Percentiles rank a stretch among this genome's conserved stretches.
These are phyloP conservation scores for Hofmannophila pseudospretella DNA, from an alignment of 2,888 invertebrate species.

Conservation along the genomic window DNA sequence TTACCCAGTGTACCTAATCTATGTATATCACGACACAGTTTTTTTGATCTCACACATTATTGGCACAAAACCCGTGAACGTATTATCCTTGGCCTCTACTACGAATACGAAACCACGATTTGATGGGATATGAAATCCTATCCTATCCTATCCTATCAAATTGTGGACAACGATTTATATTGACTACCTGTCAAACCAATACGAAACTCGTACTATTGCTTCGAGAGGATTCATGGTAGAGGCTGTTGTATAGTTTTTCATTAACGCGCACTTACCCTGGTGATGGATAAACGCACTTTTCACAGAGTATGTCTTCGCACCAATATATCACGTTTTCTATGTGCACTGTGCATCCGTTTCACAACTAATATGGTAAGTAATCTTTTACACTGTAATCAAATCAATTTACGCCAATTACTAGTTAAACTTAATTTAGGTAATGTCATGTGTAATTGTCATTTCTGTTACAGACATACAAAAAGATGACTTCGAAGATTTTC, in stretches of 20 bases:
- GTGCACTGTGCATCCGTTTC: slow-evolving; percentile 20
- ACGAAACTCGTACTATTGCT: no score
- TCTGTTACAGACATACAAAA: slow-evolving; percentile 54
- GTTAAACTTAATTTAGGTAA: not conserved
- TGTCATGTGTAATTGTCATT: not conserved
- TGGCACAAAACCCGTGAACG: no score
- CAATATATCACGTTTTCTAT: slow-evolving; percentile 1
- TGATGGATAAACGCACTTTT: slow-evolving; percentile 20
- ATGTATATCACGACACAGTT: no score
- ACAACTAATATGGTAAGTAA: slow-evolving; percentile 18
- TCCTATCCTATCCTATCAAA: no score
- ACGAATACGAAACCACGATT: no score
- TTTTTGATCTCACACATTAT: no score
- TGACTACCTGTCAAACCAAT: no score
- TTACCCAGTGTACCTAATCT: no score
- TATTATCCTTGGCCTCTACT: no score
- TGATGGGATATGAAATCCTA: no score
- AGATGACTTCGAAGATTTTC: slow-evolving; percentile 50
- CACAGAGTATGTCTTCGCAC: slow-evolving; percentile 20
- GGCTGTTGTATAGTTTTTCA: not conserved
- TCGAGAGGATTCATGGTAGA: no score
- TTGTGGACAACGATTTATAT: no score
- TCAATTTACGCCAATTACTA: not conserved
- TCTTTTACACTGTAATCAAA: slow-evolving; percentile 3
- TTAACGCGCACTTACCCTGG: slow-evolving; percentile 5